Evolutionary conservation across 2,797 vertebrate species (phyloP), one percentile per base, ranked within the genome.

Genomic region (Crenuchus spilurus): DNA sequence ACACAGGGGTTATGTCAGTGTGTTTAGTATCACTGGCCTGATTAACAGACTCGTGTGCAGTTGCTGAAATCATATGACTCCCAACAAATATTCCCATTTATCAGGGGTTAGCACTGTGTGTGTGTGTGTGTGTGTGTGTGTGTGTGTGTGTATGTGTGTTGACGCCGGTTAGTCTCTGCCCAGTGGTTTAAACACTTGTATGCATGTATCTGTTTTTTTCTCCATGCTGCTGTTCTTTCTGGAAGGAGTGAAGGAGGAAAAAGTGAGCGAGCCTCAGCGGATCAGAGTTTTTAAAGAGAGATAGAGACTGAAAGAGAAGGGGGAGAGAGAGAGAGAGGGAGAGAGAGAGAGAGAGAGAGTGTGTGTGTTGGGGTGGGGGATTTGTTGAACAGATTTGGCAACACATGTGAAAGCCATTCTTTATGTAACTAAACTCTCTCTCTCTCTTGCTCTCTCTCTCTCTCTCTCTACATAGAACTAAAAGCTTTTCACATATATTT

Each of bases 401-500:
- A 80, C 61, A 42, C 78, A 76, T 33, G 60, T 73, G 75, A 84
- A 79, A 84, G 44, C 31, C 64, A 37, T 41, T 41, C 39, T 57
- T 58, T 31, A 44, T 39, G 33, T 61, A 57, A 33, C 16, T 39
- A 37, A 33, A 52, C 24, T 24, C 54, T 30, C 35, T 22, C 68
- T 42, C 51, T 54, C 46, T 39, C 66, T 28, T 39, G 18, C 33
- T 46, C 52, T 42, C 37, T 33, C 22, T 35, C 11, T 49, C 18
- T 62, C 8, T 42, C 39, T 13, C 39, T 42, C 41, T 42, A n/a
- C n/a, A n/a, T 57, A 37, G 35, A 10, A 10, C 35, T 37, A 37
- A 37, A 37, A 37, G 35, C 35, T 37, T 37, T 37, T 37, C 35
- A 10, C 4, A 4, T 37, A 4, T 37, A 37, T 28, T 24, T n/a